A percentile compares a stretch with the other conserved stretches of the same genome.
These are phyloP conservation scores for Lasius fuliginosus DNA, from an alignment of 2,888 invertebrate genomes.

Conservation along the genomic window DNA sequence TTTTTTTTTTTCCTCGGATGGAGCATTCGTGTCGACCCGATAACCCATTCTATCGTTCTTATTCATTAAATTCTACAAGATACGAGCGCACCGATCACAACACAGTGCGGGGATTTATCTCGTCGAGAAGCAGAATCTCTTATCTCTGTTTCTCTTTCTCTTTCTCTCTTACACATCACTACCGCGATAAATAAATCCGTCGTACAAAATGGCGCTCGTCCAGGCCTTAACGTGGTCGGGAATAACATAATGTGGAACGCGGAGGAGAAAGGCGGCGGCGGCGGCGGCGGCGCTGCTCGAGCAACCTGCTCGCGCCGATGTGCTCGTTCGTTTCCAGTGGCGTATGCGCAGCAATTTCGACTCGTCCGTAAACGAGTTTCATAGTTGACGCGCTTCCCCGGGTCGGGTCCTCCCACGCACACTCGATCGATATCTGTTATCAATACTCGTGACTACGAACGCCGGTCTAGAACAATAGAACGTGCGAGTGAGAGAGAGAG, in stretches of 20 bases:
- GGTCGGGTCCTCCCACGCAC: background rate
- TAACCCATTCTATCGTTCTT: background rate
- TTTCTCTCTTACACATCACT: background rate
- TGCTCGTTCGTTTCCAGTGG: background rate
- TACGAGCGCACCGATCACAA: background rate
- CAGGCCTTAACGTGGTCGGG: constrained; percentile 2
- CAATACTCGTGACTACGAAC: background rate
- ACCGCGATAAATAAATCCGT: constrained; percentile 13
- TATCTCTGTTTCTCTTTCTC: background rate
- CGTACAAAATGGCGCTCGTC: constrained; percentile 44
- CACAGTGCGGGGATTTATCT: background rate
- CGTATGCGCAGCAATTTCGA: constrained; percentile 34
- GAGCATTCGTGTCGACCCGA: background rate
- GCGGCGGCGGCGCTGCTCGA: constrained; percentile 12
- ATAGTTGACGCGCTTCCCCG: background rate
- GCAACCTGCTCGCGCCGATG: constrained; percentile 23
- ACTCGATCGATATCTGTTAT: constrained; percentile 18
- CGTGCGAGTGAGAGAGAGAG: background rate
- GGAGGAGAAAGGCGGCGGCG: constrained; percentile 16
- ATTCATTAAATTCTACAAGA: background rate
- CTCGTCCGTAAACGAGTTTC: background rate
- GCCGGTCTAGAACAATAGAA: background rate
- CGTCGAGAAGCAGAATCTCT: background rate
- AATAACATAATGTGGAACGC: background rate
- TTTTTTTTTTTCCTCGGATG: background rate